These are phyloP conservation scores for Drosophila flavopinicola DNA, from an alignment of 2,888 invertebrate genomes.

Conservation along the genomic window DNA sequence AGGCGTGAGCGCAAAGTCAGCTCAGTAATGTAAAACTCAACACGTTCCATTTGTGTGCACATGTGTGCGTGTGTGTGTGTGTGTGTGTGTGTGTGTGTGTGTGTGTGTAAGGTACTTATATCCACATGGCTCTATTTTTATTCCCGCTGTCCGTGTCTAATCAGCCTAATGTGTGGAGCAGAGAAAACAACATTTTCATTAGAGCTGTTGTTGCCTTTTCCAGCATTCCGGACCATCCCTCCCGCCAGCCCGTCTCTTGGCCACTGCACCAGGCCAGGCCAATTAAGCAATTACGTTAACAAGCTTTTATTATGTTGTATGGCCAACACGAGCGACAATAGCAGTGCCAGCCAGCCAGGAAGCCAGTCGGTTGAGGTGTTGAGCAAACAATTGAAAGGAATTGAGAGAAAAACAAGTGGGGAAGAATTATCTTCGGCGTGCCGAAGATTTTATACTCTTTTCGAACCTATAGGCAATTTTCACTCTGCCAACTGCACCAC, in stretches of 20 bases:
- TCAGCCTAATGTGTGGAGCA: constrained; percentile 63
- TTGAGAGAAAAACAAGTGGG: constrained; percentile 31
- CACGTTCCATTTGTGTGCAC: constrained; percentile 24
- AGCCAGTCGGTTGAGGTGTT: constrained; percentile 63
- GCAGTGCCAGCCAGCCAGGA: constrained; percentile 19
- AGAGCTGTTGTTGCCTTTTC: constrained; percentile 39
- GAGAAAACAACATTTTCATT: constrained; percentile 66
- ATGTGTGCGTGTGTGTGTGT: constrained; percentile 15
- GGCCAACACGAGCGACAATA: constrained; percentile 27
- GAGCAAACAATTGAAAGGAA: constrained; percentile 71
- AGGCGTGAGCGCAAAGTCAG: constrained; percentile 43
- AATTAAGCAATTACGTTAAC: constrained; percentile 79
- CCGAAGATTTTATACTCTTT: too few relatives aligned
- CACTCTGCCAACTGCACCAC: too few relatives aligned
- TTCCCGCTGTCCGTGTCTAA: constrained; percentile 52
- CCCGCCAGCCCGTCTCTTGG: not conserved
- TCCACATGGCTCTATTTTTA: constrained; percentile 57
- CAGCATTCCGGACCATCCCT: constrained; percentile 1
- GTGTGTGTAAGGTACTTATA: constrained; percentile 40
- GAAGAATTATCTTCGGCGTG: too few relatives aligned
- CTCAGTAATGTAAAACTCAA: constrained; percentile 50
- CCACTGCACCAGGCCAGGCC: constrained; percentile 40
- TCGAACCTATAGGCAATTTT: too few relatives aligned
- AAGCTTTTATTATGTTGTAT: constrained; percentile 75
- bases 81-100: constrained; percentile 4